Evolutionary conservation across 2,888 invertebrate species (phyloP), one percentile per base, ranked within the genome.

Genomic region (Coecobrya sp.): DNA sequence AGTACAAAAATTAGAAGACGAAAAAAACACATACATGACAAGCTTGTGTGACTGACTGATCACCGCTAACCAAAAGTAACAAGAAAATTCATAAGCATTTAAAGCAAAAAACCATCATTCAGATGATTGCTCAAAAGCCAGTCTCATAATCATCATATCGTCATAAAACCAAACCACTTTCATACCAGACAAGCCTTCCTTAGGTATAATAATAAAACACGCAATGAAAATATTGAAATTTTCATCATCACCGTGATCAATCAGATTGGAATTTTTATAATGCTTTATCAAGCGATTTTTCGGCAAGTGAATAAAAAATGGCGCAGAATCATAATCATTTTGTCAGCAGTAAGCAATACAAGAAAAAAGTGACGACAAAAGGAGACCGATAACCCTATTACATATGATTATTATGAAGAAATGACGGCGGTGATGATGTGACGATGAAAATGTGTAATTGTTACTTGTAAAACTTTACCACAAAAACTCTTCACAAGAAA

Each of bases 351-450:
- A 25, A 25, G 73, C 0, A n/a, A n/a, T n/a, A 59, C 1, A 25
- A 42, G 13, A 73, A 73, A 73, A 73, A 45, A 73, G 73, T 73
- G 73, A 73, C 45, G 42, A 73, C 45, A 84, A 84, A 84, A 36
- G 73, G 82, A 70, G 70, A 89, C 89, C 89, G 70, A 89, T 89
- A 89, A 68, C 89, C 89, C 70, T 88, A 36, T 88, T 88, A 81
- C 79, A 81, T 62, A 84, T 19, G 22, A 62, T 62, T 59, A 62
- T 42, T 42, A 27, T 82, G 52, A 36, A 30, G 19, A 82, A 79
- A 49, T 79, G 19, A 49, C 0, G 27, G 10, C 16, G 30, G 7
- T 0, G 16, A 62, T 62, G 30, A 30, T 70, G 30, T 10, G 13
- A 73, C 11, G 27, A 36, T 36, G 42, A 16, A 36, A 76, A 52